A percentile compares a stretch with the other conserved stretches of the same genome.
Conservation (phyloP, 2,113 vertebrate genomes). For the Neolamprologus cancellatus region DNA sequence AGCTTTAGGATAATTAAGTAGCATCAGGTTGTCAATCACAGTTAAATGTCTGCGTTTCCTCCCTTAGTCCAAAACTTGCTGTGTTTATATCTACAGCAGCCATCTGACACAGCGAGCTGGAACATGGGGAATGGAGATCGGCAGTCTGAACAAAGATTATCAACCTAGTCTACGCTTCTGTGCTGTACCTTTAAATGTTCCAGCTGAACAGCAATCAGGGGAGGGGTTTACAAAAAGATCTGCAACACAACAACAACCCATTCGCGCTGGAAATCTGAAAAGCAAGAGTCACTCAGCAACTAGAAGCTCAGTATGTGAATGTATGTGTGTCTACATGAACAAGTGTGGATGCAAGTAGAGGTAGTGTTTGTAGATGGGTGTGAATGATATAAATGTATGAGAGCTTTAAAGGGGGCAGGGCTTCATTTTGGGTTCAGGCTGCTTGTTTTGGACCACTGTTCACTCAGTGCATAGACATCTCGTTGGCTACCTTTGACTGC, state of each 20-base stretch:
- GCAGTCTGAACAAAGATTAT: not conserved
- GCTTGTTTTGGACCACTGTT: constrained; percentile 32
- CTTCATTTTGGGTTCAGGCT: constrained; percentile 14
- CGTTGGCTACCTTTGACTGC: not conserved
- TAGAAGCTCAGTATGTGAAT: not conserved
- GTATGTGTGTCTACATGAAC: not conserved
- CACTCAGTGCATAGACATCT: constrained; percentile 41
- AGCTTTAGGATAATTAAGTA: not conserved
- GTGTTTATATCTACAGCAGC: not conserved
- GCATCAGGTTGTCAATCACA: not conserved
- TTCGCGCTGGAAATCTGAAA: not conserved
- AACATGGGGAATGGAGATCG: not conserved
- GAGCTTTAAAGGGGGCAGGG: not conserved
- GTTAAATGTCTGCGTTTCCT: not conserved
- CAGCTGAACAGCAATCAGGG: not conserved
- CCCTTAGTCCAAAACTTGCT: not conserved
- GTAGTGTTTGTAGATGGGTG: constrained; percentile 43
- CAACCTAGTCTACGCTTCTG: not conserved
- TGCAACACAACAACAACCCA: not conserved
- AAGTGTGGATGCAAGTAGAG: constrained; percentile 30
- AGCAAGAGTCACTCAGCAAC: not conserved
- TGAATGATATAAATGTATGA: not conserved
- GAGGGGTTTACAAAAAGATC: not conserved
- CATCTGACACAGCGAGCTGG: not conserved
- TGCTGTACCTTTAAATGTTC: constrained; percentile 1